Evolutionary conservation across 2,888 invertebrate genomes (phyloP).

Genomic region (Pristionchus entomophagus): DNA sequence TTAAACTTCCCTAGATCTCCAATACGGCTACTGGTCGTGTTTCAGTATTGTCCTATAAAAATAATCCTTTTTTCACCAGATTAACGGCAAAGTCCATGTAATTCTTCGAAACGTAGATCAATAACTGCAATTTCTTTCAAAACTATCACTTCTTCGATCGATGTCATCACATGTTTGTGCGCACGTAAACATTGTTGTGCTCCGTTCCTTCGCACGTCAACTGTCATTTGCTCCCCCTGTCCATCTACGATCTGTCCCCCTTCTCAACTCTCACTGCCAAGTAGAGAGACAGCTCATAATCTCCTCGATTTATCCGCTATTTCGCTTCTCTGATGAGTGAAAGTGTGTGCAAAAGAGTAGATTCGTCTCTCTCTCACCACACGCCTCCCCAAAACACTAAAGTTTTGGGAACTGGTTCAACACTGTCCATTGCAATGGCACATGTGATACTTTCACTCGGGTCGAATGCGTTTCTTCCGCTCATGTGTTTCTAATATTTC

Average conservation of each 20-base stretch:
- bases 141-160: not conserved
- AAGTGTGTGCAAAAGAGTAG: not conserved
- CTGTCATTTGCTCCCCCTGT: not conserved
- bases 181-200: not conserved
- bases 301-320: not conserved
- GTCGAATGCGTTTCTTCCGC: not conserved
- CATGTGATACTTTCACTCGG: conserved; percentile 17
- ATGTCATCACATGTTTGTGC: conserved; percentile 16
- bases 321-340: not conserved
- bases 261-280: not conserved
- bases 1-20: not conserved
- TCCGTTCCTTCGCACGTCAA: not conserved
- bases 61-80: not conserved
- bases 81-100: not conserved
- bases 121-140: not conserved
- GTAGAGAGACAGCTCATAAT: no score
- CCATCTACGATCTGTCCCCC: not conserved
- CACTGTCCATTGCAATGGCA: not conserved
- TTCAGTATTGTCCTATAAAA: not conserved
- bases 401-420: conserved; percentile 38
- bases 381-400: not conserved
- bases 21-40: not conserved
- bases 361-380: not conserved
- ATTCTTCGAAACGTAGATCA: not conserved
- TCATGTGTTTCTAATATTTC: not conserved